A percentile compares a stretch with the other conserved stretches of the same genome.
These are phyloP conservation scores for Liparis tanakae DNA, from an alignment of 2,797 vertebrate genomes.

Conservation along the genomic window DNA sequence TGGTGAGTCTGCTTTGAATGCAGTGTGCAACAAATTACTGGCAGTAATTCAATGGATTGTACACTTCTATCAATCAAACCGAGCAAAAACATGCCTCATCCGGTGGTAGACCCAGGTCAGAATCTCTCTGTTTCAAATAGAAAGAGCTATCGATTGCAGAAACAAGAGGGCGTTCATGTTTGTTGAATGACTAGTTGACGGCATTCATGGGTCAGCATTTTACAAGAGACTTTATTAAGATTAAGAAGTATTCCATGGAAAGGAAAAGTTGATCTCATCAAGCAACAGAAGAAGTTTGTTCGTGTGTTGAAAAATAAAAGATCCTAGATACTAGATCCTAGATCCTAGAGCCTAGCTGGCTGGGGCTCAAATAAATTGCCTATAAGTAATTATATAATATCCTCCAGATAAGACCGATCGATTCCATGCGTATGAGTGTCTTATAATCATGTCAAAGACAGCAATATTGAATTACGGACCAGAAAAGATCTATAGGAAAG, in stretches of 20 bases:
- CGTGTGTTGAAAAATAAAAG: background rate
- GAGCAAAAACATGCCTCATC: background rate
- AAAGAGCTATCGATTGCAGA: constrained; percentile 3
- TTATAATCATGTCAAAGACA: background rate
- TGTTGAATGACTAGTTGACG: constrained; percentile 17
- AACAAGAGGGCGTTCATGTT: constrained; percentile 13
- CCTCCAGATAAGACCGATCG: background rate
- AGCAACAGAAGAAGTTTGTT: background rate
- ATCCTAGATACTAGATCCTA: too few relatives aligned
- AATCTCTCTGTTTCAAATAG: background rate
- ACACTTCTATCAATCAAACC: background rate
- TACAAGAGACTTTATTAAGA: constrained; percentile 2
- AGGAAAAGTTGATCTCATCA: background rate
- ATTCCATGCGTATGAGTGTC: background rate
- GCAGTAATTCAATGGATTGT: constrained; percentile 17
- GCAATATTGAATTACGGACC: background rate
- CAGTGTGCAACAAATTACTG: constrained; percentile 9
- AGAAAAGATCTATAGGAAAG: background rate
- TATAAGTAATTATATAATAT: background rate
- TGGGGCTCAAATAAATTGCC: constrained; percentile 5
- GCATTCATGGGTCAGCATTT: constrained; percentile 2
- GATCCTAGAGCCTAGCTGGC: background rate
- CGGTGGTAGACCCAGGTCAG: constrained; percentile 1
- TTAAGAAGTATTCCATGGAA: background rate
- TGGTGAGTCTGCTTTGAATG: constrained; percentile 23